These are phyloP conservation scores for Gracilinanus agilis DNA, from an alignment of 2,113 vertebrate genomes.

Conservation along the genomic window DNA sequence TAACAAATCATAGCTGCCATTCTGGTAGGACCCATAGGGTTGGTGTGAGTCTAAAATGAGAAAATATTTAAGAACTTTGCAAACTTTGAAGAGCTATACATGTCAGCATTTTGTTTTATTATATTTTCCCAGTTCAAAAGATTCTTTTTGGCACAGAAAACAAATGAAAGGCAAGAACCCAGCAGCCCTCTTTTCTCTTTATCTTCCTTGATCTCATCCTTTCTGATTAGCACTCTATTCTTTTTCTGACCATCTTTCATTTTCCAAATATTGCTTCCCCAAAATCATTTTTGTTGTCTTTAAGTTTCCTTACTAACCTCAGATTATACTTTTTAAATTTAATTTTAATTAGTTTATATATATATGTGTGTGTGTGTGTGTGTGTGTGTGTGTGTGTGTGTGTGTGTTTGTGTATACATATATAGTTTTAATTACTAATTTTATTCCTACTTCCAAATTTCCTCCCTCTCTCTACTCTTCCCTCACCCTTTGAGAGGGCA, in stretches of 20 bases:
- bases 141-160: background rate
- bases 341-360: background rate
- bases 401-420: too few species aligned
- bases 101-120: background rate
- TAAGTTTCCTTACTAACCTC: background rate
- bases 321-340: background rate
- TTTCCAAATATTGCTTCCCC: background rate
- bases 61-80: too few species aligned
- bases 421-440: too few species aligned
- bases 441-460: background rate
- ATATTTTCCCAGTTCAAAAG: background rate
- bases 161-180: background rate
- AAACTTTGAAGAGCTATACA: background rate
- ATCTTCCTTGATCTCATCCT: background rate
- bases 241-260: background rate
- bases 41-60: too few species aligned
- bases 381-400: too few species aligned
- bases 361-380: too few species aligned
- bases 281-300: background rate
- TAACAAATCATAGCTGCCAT: background rate
- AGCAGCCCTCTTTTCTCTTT: background rate
- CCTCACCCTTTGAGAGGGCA: background rate
- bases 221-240: background rate
- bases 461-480: background rate
- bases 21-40: background rate